Evolutionary conservation across 64 coral and sea anemone species (phyloP).

Genomic region (Stichodactyla mertensii): DNA sequence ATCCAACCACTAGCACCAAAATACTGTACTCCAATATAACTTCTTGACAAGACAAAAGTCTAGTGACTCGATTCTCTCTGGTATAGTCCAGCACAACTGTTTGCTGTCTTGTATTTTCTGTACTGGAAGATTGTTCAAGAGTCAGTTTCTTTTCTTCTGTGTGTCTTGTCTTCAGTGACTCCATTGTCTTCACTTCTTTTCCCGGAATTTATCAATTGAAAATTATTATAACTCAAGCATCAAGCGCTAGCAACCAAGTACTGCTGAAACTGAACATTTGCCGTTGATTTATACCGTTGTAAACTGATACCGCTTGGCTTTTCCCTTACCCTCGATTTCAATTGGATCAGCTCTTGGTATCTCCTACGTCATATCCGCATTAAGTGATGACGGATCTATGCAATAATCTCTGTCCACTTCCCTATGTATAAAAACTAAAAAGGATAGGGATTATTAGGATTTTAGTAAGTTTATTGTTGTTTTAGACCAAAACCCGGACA

Average conservation of each 20-base stretch:
- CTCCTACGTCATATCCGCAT: not conserved
- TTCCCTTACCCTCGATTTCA: not conserved
- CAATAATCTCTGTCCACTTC: no score
- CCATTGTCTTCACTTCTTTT: not conserved
- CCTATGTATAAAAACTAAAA: no score
- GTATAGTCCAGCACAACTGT: not conserved
- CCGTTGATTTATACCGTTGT: not conserved
- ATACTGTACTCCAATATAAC: not conserved
- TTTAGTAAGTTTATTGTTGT: no score
- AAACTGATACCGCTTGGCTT: not conserved
- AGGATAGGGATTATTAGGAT: no score
- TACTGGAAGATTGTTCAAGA: not conserved
- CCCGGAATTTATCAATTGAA: not conserved
- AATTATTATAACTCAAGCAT: not conserved
- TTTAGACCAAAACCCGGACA: no score
- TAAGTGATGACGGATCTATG: not conserved
- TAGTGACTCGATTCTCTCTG: not conserved
- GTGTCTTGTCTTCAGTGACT: not conserved
- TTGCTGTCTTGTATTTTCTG: not conserved
- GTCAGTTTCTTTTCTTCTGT: not conserved
- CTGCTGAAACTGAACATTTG: not conserved
- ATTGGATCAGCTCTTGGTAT: not conserved
- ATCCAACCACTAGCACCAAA: not conserved
- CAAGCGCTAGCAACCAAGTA: not conserved
- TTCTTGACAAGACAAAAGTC: not conserved